Evolutionary conservation across 2,113 vertebrate species (phyloP), one percentile per base, ranked within the genome.

Genomic region (Penelope pileata): DNA sequence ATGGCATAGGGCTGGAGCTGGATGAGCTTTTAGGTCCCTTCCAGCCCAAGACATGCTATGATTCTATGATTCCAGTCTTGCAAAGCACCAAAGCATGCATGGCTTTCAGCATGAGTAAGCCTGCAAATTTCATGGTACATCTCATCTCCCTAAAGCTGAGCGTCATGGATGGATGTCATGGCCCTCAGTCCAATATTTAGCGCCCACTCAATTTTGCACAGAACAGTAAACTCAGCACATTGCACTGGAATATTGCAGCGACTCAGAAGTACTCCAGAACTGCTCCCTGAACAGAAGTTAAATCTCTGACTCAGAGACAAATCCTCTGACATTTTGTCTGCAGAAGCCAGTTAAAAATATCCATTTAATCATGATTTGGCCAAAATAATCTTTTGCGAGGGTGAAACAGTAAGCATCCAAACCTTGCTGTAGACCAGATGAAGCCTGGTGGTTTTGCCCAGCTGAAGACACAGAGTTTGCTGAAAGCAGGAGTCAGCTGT

Each of bases 291-390:
- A 74, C 79, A 91, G 80, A 90, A 93, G 88, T 53, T 60, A 0
- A 36, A 13, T 51, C 85, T 94, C 76, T 95, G 94, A 86, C 56
- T 96, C 93, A 94, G 88, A 95, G 91, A 75, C 56, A 90, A 91
- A 86, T 86, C 85, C 73, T 93, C 66, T 95, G 88, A 86, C 76
- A 93, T 93, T 96, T 90, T 45, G 56, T 29, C 79, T 75, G 73
- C 22, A 48, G 91, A 91, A 91, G 62, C 27, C 69, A 82, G 72
- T 74, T 94, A 86, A 96, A 96, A 90, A 90, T 91, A 95, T 26
- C 38, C 12, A 76, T 93, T 79, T 86, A 84, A 82, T 96, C 73
- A 62, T 69, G 53, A 78, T 91, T 91, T 93, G 85, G 83, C 73
- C 79, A 93, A 90, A 91, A 83, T 48, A 84, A 58, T 64, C 30